These are phyloP conservation scores for Protobothrops mucrosquamatus DNA, from an alignment of 2,113 vertebrate genomes.

Conservation along the genomic window DNA sequence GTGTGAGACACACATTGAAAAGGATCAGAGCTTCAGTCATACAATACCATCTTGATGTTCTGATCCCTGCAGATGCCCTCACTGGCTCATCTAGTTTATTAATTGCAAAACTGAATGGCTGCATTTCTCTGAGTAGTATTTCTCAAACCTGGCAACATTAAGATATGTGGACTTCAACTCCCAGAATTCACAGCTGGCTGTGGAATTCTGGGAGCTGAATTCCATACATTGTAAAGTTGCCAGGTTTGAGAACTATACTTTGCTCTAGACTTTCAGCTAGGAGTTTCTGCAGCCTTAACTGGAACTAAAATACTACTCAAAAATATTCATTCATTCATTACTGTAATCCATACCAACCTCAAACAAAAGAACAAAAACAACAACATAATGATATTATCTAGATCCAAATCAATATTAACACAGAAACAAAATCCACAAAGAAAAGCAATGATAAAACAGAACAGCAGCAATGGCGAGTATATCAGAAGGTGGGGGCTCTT, in stretches of 20 bases:
- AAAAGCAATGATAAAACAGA: not conserved
- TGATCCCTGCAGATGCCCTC: not conserved
- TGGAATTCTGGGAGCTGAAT: not conserved
- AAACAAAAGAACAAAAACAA: not conserved
- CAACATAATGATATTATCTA: not conserved
- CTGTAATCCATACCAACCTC: not conserved
- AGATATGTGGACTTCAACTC: too few relatives aligned
- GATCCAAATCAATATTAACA: not conserved
- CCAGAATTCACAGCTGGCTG: not conserved
- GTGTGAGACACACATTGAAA: not conserved
- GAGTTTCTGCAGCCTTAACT: not conserved
- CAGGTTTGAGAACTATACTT: not conserved
- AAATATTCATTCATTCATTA: not conserved
- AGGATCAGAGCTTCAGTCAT: not conserved
- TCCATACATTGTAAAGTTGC: not conserved
- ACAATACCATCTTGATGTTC: not conserved
- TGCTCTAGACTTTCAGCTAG: not conserved
- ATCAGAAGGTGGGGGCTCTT: not conserved
- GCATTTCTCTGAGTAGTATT: not conserved
- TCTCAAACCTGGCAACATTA: too few relatives aligned
- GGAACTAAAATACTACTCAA: not conserved
- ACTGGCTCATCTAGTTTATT: not conserved
- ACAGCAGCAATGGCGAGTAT: not conserved
- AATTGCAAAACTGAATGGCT: not conserved
- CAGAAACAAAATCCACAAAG: not conserved